phyloP scores from a whole-genome alignment of 2,113 vertebrate genomes.

The Spea bombifrons region DNA sequence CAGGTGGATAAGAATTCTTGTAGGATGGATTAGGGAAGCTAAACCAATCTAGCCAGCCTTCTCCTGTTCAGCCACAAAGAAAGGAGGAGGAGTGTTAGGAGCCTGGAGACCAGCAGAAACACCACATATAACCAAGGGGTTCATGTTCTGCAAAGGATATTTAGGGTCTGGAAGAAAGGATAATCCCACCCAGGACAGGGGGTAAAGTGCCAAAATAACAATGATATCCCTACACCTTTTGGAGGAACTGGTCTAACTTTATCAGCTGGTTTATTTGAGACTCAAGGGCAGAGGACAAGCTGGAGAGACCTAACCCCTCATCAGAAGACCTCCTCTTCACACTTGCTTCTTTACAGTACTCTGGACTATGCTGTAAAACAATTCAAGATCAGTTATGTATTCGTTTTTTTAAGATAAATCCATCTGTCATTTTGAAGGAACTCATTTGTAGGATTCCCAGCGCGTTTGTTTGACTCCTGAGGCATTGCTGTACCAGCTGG shows the following conservation, averaged over 20 bases:
- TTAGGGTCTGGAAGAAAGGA: constrained; percentile 24
- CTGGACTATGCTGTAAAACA: neutral
- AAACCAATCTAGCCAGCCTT: constrained; percentile 26
- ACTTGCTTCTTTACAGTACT: neutral
- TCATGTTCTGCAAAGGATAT: constrained; percentile 34
- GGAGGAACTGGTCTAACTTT: neutral
- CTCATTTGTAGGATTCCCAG: no score
- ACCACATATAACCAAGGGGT: neutral
- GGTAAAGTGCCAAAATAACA: constrained; percentile 21
- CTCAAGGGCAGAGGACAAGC: no score
- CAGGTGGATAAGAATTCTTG: constrained; percentile 24
- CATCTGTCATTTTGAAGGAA: no score
- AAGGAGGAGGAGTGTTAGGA: constrained; percentile 1
- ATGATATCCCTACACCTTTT: neutral
- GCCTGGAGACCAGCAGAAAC: neutral
- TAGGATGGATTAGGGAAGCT: constrained; percentile 34
- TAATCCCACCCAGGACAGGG: neutral
- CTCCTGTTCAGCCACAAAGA: constrained; percentile 16
- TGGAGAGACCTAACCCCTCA: no score
- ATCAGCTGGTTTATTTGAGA: no score
- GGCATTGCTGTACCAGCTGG: no score
- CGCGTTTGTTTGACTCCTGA: no score
- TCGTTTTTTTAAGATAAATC: no score
- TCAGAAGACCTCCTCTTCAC: no score
- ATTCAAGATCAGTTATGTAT: neutral